These are phyloP conservation scores for Aphaenogaster floridana DNA, from an alignment of 1,140 invertebrate species.

Conservation along the genomic window DNA sequence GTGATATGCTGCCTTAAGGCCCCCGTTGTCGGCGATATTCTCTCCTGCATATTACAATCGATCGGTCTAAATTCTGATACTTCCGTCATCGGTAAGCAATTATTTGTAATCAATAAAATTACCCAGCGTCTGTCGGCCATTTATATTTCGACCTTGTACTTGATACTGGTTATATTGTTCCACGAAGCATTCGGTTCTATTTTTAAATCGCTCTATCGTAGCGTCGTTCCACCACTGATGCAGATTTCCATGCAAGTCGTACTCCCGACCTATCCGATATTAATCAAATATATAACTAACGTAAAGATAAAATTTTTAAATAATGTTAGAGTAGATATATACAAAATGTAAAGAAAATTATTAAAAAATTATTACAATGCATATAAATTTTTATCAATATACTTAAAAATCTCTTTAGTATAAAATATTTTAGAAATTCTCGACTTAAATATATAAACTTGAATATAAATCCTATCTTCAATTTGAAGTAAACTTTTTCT, in stretches of 20 bases:
- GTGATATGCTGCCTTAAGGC: constrained; percentile 96
- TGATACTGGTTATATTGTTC: constrained; percentile 94
- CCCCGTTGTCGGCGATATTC: constrained; percentile 98
- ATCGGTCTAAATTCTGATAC: constrained; percentile 41
- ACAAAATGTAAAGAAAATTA: not conserved
- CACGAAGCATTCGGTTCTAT: constrained; percentile 95
- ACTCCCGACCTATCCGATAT: constrained; percentile 87
- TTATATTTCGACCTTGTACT: constrained; percentile 88
- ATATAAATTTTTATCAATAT: not conserved
- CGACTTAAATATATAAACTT: not conserved
- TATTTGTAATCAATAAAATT: constrained; percentile 64
- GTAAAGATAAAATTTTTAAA: constrained; percentile 3
- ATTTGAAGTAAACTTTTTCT: not conserved
- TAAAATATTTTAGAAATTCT: not conserved
- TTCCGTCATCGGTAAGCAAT: constrained; percentile 13
- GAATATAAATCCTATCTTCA: not conserved
- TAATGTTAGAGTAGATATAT: not conserved
- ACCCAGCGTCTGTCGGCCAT: constrained; percentile 90
- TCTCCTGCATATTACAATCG: constrained; percentile 88
- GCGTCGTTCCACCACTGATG: constrained; percentile 99
- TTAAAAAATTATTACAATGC: not conserved
- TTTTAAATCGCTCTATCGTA: constrained; percentile 96
- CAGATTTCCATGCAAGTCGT: constrained; percentile 93
- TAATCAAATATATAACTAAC: constrained; percentile 7
- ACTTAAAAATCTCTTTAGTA: not conserved